Base-by-base conservation (phyloP, 2,797 vertebrate species). In the Acropternis orthonyx region DNA sequence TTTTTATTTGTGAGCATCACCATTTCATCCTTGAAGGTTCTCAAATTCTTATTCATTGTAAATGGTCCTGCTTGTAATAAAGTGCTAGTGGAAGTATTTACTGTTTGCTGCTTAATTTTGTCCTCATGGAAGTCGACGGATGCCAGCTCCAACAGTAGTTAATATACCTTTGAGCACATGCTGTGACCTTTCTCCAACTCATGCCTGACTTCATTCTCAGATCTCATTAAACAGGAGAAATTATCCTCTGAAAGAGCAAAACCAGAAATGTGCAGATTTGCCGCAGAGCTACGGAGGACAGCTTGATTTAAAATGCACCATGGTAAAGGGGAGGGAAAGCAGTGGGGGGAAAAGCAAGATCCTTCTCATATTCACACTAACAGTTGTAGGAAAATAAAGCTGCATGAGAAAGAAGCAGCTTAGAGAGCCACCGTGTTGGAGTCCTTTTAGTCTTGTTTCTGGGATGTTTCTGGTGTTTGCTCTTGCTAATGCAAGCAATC, bases 151-250 rank as follows among this genome's bases (percentile, higher is more conserved):
- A 92, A 88, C 89, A 92, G 95, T 96, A 96, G 97, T 97, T 98
- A 98, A 98, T 97, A 97, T 95, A 98, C 97, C 96, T 98, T 93
- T 96, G 97, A 98, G 97, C 97, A 97, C 97, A 97, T 87, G 97
- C 97, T 97, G 96, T 97, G 97, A 98, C 98, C 98, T 98, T 98
- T 98, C 97, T 97, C 96, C 92, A 93, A 96, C 97, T 98, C 97
- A 98, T 97, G 98, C 98, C 97, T 98, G 97, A 97, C 97, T 98
- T 98, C 97, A 98, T 98, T 97, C 97, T 98, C 97, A 97, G 96
- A 98, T 98, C 97, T 98, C 97, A 98, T 98, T 98, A 98, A 97
- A 97, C 95, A 97, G 97, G 74, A 97, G 95, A 98, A 98, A 98
- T 98, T 98, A 98, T 98, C 97, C 95, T 95, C 67, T 58, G 96